Conservation (phyloP, 2,797 vertebrate genomes). For the Hapalemur alaotrensis region DNA sequence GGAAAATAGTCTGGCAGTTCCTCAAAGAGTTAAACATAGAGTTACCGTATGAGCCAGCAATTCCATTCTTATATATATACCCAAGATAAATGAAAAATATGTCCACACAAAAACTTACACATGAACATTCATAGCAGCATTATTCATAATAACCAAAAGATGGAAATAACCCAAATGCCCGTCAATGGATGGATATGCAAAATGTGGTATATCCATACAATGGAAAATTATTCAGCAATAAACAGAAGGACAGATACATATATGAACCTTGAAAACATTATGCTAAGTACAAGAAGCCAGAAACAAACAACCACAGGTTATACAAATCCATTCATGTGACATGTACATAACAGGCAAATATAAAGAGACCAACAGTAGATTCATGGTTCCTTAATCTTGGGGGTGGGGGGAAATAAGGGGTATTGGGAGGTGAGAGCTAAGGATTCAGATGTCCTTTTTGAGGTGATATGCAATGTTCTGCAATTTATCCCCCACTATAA, state of each 20-base stretch:
- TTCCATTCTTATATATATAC: background rate
- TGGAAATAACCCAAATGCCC: background rate
- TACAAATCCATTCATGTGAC: background rate
- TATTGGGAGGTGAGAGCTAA: background rate
- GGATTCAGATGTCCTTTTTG: background rate
- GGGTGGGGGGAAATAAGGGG: background rate
- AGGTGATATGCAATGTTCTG: background rate
- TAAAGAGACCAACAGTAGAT: background rate
- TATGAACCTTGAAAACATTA: background rate
- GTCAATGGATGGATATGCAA: no score
- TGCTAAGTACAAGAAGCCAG: background rate
- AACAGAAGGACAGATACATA: background rate
- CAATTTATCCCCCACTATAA: background rate
- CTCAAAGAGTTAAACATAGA: background rate
- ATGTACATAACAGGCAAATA: background rate
- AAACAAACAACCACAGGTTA: background rate
- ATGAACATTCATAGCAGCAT: background rate
- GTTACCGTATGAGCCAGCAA: background rate
- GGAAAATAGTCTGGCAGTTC: background rate
- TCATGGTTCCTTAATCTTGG: background rate
- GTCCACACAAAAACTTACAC: background rate
- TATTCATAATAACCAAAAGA: background rate
- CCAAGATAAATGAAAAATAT: background rate
- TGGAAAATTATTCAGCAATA: background rate
- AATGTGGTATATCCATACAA: background rate